Percentiles rank a stretch among this genome's conserved stretches.
These are phyloP conservation scores for Grus americana DNA, from an alignment of 2,113 vertebrate species.

Conservation along the genomic window DNA sequence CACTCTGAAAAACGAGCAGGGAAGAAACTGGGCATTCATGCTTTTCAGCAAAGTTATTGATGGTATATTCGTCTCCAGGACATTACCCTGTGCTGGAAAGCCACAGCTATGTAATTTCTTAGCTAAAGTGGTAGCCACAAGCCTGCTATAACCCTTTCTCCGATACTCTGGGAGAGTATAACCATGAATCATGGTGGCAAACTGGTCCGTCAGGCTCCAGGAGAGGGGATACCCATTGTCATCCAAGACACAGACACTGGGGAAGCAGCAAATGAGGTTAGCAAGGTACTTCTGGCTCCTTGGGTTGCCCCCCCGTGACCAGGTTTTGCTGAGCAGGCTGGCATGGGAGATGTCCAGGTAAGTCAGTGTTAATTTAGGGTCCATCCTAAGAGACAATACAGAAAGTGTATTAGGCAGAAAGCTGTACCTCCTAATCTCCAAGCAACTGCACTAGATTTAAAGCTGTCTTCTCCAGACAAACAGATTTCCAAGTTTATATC, in stretches of 20 bases:
- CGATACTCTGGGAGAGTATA: slow-evolving; percentile 61
- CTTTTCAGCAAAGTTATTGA: slow-evolving; percentile 19
- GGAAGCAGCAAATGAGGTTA: slow-evolving; percentile 67
- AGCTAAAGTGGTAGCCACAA: slow-evolving; percentile 30
- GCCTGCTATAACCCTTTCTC: slow-evolving; percentile 44
- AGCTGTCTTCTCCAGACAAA: background rate
- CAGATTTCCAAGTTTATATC: background rate
- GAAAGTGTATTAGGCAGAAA: background rate
- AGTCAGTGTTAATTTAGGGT: background rate
- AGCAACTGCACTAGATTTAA: background rate
- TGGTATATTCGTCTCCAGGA: slow-evolving; percentile 16
- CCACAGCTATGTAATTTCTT: slow-evolving; percentile 47
- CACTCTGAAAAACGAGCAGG: slow-evolving; percentile 50
- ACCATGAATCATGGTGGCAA: slow-evolving; percentile 65
- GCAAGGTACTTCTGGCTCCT: slow-evolving; percentile 44
- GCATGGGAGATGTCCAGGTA: slow-evolving; percentile 54
- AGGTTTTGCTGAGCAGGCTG: slow-evolving; percentile 50
- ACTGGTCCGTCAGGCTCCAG: slow-evolving; percentile 70
- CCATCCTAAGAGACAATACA: background rate
- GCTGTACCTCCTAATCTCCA: background rate
- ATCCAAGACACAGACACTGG: slow-evolving; percentile 66
- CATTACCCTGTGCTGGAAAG: slow-evolving; percentile 59
- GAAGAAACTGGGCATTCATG: background rate
- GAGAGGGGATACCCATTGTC: slow-evolving; percentile 45
- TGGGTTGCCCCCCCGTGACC: slow-evolving; percentile 50